Evolutionary conservation across 1,140 invertebrate species (phyloP).

Genomic region (Bombus huntii): DNA sequence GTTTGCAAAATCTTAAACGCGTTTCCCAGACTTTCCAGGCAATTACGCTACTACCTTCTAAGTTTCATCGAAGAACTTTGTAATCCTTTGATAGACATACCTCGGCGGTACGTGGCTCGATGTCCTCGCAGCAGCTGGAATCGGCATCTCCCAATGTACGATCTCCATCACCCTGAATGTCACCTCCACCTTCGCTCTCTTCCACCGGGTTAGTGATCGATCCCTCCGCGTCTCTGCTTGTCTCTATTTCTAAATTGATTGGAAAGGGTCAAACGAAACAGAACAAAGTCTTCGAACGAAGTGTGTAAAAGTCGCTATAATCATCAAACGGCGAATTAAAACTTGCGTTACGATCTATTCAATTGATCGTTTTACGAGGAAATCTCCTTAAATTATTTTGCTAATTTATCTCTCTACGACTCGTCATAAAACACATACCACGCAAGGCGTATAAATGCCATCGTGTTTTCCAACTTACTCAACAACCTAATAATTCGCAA

Average conservation of each 20-base stretch:
- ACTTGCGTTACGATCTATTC: too few relatives aligned
- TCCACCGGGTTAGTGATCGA: constrained; percentile 83
- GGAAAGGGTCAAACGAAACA: not conserved
- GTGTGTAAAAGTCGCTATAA: too few relatives aligned
- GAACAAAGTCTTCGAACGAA: not conserved
- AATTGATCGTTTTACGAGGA: too few relatives aligned
- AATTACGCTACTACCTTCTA: not conserved
- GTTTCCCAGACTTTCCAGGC: not conserved
- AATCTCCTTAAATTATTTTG: too few relatives aligned
- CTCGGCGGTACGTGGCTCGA: constrained; percentile 76
- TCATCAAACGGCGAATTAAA: too few relatives aligned
- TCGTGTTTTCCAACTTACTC: too few relatives aligned
- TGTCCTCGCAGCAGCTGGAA: constrained; percentile 77
- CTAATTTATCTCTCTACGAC: too few relatives aligned
- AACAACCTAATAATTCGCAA: too few relatives aligned
- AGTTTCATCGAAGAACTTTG: not conserved
- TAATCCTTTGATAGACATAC: constrained; percentile 51
- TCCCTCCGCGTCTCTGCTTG: constrained; percentile 81
- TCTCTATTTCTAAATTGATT: constrained; percentile 78
- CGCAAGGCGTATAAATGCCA: too few relatives aligned
- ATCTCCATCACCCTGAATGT: constrained; percentile 73
- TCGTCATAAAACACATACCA: too few relatives aligned
- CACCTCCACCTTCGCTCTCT: constrained; percentile 79
- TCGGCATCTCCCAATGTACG: constrained; percentile 75
- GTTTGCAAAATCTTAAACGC: not conserved